phyloP scores from a whole-genome alignment of 2,797 vertebrate genomes.

The Eupleurogrammus muticus region DNA sequence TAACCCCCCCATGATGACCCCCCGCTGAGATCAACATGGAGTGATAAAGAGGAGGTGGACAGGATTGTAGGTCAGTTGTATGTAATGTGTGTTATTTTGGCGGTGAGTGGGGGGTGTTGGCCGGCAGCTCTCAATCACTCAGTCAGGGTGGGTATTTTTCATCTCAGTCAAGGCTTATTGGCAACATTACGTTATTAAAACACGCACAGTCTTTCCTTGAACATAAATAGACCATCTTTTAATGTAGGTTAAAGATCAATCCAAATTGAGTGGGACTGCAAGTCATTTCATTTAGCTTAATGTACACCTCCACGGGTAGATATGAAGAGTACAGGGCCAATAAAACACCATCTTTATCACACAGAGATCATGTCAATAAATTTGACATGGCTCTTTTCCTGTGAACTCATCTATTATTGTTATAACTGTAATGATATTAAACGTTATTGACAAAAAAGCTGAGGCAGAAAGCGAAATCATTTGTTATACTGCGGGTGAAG shows the following conservation, averaged over 20 bases:
- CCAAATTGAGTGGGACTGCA: slow-evolving; percentile 45
- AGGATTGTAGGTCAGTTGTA: slow-evolving; percentile 24
- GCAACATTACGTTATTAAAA: slow-evolving; percentile 66
- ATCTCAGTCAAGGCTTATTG: slow-evolving; percentile 69
- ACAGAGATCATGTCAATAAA: slow-evolving; percentile 70
- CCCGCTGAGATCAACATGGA: slow-evolving; percentile 58
- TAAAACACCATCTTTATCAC: slow-evolving; percentile 66
- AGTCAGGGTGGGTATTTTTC: slow-evolving; percentile 60
- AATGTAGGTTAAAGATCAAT: slow-evolving; percentile 53
- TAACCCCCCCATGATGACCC: slow-evolving; percentile 61
- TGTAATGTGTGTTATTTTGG: slow-evolving; percentile 38
- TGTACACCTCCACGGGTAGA: slow-evolving; percentile 33
- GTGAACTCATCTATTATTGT: slow-evolving; percentile 70
- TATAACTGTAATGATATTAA: slow-evolving; percentile 75
- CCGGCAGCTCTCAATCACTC: slow-evolving; percentile 55
- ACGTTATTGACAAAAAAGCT: slow-evolving; percentile 74
- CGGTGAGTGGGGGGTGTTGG: slow-evolving; percentile 11
- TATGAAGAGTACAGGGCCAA: slow-evolving; percentile 35
- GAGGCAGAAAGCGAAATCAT: slow-evolving; percentile 64
- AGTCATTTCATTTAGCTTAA: slow-evolving; percentile 68
- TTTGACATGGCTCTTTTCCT: slow-evolving; percentile 61
- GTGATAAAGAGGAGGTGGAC: slow-evolving; percentile 52
- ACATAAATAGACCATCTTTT: slow-evolving; percentile 59
- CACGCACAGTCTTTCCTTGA: slow-evolving; percentile 46
- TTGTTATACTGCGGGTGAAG: slow-evolving; percentile 66